Base-by-base conservation (phyloP, 2,797 vertebrate species). In the Coregonus suidteri region DNA sequence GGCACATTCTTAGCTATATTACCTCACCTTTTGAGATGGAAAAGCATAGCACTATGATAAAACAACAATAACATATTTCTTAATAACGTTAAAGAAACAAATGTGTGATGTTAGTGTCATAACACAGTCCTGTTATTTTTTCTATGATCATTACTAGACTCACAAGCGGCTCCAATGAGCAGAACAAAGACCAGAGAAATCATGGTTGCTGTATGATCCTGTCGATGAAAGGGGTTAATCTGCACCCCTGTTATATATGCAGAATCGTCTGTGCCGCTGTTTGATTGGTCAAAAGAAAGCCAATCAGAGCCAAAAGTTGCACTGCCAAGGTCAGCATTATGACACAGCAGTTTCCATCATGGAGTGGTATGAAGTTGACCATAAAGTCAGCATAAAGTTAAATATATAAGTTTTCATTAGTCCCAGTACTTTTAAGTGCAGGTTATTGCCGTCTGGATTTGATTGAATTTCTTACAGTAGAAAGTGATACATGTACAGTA, bases 141-240 rank as follows among this genome's bases (percentile, higher is more conserved):
- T 47, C 41, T 47, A 47, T 47, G 41, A 13, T 47, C 41, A 47
- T 47, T 47, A 47, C 41, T 47, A 3, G 52, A 69, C 0, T 7
- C 41, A 47, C 41, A 47, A 47, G 41, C 41, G 41, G 20, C 41
- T 47, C 41, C 41, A 47, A 47, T 47, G 41, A 47, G 41, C 41
- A 47, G 41, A 47, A 47, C 9, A 0, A 47, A 47, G 41, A 47
- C 41, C 41, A 47, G 41, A 47, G 41, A 47, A 47, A 47, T 47
- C 41, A 75, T 76, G 65, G n/a, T 34, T 13, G 68, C 73, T 75
- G 20, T 75, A 18, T 71, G 75, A 82, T 79, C 66, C 71, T 67
- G 52, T 54, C 1, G 71, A 80, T 79, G 79, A 41, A 14, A 16
- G 31, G 16, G 51, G 16, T 64, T 65, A n/a, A 74, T 59, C 51